A percentile compares a stretch with the other conserved stretches of the same genome.
Evolutionary conservation across 1,140 invertebrate species (phyloP).

Genomic region (Drosophila ercepeae): DNA sequence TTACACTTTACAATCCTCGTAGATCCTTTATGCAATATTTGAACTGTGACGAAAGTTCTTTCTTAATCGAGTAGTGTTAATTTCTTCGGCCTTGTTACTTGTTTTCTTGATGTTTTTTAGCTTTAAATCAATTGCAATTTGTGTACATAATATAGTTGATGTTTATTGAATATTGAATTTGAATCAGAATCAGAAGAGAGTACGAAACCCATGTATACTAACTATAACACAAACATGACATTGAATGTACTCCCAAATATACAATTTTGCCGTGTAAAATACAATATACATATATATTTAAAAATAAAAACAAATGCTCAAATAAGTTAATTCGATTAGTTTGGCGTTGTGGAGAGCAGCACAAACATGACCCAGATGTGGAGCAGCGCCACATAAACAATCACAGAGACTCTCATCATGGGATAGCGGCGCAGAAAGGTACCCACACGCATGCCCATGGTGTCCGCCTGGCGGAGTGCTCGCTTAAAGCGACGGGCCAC

Average conservation of each 20-base stretch:
- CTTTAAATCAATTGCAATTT: constrained; percentile 53
- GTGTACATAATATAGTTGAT: constrained; percentile 73
- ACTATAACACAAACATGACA: constrained; percentile 38
- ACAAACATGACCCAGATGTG: constrained; percentile 83
- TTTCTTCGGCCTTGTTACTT: constrained; percentile 64
- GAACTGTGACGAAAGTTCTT: constrained; percentile 59
- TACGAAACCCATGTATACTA: constrained; percentile 29
- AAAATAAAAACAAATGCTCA: constrained; percentile 63
- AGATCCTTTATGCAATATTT: constrained; percentile 67
- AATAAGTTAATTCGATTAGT: constrained; percentile 43
- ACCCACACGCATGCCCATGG: constrained; percentile 90
- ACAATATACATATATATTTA: constrained; percentile 53
- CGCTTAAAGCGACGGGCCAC: constrained; percentile 91
- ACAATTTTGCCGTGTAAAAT: constrained; percentile 61
- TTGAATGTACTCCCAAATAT: constrained; percentile 29
- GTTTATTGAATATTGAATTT: constrained; percentile 76
- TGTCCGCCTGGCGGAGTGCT: constrained; percentile 91
- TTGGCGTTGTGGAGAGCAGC: constrained; percentile 76
- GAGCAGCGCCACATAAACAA: constrained; percentile 86
- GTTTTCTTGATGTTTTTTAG: constrained; percentile 64
- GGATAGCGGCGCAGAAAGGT: constrained; percentile 92
- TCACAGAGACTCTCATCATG: constrained; percentile 90
- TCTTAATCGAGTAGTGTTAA: constrained; percentile 48
- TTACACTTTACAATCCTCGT: constrained; percentile 25
- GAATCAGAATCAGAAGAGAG: too few species aligned